A percentile compares a stretch with the other conserved stretches of the same genome.
phyloP scores from a whole-genome alignment of 2,797 vertebrate species.

The Lagorchestes hirsutus region DNA sequence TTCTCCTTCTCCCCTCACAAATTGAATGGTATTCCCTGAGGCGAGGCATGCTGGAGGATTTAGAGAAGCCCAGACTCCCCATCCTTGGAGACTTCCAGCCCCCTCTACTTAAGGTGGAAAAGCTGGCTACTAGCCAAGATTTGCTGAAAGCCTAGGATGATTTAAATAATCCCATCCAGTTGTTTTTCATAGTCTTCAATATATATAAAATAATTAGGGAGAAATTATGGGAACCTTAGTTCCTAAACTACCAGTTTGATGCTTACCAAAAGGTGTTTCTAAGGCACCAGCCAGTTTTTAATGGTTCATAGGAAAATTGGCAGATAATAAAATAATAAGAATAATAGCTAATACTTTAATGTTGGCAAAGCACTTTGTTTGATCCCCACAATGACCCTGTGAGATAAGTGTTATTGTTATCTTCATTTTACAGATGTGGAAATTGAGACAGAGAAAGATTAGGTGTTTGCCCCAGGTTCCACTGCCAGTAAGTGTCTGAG shows the following conservation, averaged over 20 bases:
- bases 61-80: not conserved
- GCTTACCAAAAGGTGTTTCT: not conserved
- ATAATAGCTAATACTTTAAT: not conserved
- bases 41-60: not conserved
- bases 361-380: not conserved
- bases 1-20: not conserved
- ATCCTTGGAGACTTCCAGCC: not conserved
- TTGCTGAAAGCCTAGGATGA: not conserved
- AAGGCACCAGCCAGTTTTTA: not conserved
- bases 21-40: not conserved
- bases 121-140: not conserved
- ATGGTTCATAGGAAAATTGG: not conserved
- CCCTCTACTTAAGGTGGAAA: not conserved
- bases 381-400: not conserved
- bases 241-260: not conserved
- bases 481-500: not conserved
- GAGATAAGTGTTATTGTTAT: not conserved
- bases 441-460: not conserved
- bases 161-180: not conserved
- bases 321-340: not conserved
- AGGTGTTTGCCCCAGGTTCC: not conserved
- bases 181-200: not conserved
- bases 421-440: not conserved
- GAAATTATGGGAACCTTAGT: not conserved
- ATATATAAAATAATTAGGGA: not conserved